Percentiles rank a stretch among this genome's conserved stretches.
These are phyloP conservation scores for Ictidomys tridecemlineatus DNA, from an alignment of 2,113 vertebrate species.

Conservation along the genomic window DNA sequence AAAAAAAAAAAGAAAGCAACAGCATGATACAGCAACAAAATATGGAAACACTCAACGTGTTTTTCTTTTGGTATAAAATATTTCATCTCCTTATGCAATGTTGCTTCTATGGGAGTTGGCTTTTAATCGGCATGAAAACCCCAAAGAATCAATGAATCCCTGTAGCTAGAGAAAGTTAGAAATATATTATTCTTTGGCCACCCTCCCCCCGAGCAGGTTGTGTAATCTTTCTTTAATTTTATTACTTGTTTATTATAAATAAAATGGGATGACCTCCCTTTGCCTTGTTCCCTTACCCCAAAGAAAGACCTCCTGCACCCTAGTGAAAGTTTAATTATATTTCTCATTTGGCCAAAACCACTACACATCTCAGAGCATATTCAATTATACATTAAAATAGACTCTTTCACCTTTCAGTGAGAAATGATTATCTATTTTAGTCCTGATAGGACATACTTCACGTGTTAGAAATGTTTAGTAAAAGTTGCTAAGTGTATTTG, in stretches of 20 bases:
- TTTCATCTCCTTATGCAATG: slow-evolving; percentile 28
- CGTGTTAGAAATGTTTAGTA: background rate
- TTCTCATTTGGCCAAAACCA: slow-evolving; percentile 35
- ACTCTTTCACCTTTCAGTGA: slow-evolving; percentile 21
- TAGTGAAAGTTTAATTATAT: slow-evolving; percentile 35
- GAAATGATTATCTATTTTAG: background rate
- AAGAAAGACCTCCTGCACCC: slow-evolving; percentile 26
- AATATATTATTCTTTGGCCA: slow-evolving; percentile 10
- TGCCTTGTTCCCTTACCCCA: background rate
- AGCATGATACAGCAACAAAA: slow-evolving; percentile 51
- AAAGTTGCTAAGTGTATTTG: background rate
- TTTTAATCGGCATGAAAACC: slow-evolving; percentile 39
- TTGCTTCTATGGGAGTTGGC: slow-evolving; percentile 1
- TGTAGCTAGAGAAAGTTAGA: slow-evolving; percentile 14
- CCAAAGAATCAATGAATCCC: background rate
- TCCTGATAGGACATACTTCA: background rate
- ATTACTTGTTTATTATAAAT: slow-evolving; percentile 22
- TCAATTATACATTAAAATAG: background rate
- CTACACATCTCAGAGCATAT: background rate
- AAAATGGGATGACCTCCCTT: slow-evolving; percentile 21
- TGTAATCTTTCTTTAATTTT: slow-evolving; percentile 34
- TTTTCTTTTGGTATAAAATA: slow-evolving; percentile 58
- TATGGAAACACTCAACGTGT: slow-evolving; percentile 57
- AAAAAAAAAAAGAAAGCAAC: background rate
- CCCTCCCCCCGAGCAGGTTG: background rate